phyloP scores from a whole-genome alignment of 2,797 vertebrate genomes.

The Staurois parvus region DNA sequence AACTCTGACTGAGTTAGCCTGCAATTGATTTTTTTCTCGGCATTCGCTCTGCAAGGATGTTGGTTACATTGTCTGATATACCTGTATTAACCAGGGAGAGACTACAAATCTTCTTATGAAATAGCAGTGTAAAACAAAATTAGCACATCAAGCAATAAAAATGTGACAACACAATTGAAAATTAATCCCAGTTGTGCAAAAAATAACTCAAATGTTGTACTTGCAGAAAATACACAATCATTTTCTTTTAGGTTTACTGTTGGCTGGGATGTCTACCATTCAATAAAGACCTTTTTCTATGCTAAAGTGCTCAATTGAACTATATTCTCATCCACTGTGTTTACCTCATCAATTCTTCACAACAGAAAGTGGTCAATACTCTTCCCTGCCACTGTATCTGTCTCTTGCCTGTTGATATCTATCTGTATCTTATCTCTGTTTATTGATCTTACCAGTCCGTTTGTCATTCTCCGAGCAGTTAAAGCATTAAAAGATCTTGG shows the following conservation, averaged over 20 bases:
- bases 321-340: neutral
- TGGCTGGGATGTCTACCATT: neutral
- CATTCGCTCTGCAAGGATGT: too few species aligned
- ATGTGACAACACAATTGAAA: too few species aligned
- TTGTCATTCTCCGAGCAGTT: neutral
- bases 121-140: too few species aligned
- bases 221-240: too few species aligned
- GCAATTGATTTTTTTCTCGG: too few species aligned
- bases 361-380: neutral
- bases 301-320: neutral
- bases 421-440: slow-evolving; percentile 1
- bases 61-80: too few species aligned
- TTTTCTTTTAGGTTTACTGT: neutral
- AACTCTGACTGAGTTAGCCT: too few species aligned
- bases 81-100: too few species aligned
- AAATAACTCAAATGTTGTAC: too few species aligned
- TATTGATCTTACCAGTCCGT: neutral
- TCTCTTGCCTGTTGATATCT: neutral
- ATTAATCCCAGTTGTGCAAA: too few species aligned
- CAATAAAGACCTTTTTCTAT: neutral
- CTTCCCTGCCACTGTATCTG: slow-evolving; percentile 5
- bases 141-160: too few species aligned
- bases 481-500: neutral
- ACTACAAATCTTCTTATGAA: too few species aligned
- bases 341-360: neutral